Conservation (phyloP, 2,797 vertebrate genomes). For the Peromyscus aztecus region DNA sequence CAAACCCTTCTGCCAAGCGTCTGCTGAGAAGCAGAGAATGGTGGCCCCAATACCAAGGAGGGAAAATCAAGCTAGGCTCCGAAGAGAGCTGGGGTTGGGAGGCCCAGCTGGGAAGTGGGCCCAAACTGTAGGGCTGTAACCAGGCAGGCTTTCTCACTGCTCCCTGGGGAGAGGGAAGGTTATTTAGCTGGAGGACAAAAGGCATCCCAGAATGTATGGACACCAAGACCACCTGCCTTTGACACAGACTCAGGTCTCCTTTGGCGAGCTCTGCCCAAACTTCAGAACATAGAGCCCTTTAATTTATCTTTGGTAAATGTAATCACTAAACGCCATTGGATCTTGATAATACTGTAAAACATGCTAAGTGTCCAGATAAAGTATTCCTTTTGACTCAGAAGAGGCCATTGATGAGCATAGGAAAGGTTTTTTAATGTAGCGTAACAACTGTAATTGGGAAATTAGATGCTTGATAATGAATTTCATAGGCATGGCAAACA, state of each 20-base stretch:
- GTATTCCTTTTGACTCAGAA: not conserved
- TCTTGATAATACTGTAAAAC: constrained; percentile 27
- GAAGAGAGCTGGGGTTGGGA: constrained; percentile 27
- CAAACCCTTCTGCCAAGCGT: constrained; percentile 67
- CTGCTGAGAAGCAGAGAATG: constrained; percentile 73
- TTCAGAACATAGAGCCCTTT: constrained; percentile 11
- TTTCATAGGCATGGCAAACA: constrained; percentile 9
- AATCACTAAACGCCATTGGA: not conserved
- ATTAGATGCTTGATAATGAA: not conserved
- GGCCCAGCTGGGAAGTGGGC: constrained; percentile 61
- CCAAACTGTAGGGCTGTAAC: constrained; percentile 58
- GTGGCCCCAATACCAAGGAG: constrained; percentile 73
- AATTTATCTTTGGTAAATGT: constrained; percentile 54
- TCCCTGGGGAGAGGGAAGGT: constrained; percentile 75
- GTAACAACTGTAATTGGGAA: not conserved
- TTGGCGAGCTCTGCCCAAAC: constrained; percentile 42
- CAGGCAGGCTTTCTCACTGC: constrained; percentile 80
- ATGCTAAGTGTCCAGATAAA: not conserved
- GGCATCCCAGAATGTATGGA: constrained; percentile 54
- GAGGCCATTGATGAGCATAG: not conserved
- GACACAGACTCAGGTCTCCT: constrained; percentile 23
- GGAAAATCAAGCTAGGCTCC: not conserved
- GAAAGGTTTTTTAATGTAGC: not conserved
- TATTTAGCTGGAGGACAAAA: constrained; percentile 79
- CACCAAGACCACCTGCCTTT: constrained; percentile 53